Evolutionary conservation across 2,797 vertebrate genomes (phyloP).

Genomic region (Cyprinodon diabolis): DNA sequence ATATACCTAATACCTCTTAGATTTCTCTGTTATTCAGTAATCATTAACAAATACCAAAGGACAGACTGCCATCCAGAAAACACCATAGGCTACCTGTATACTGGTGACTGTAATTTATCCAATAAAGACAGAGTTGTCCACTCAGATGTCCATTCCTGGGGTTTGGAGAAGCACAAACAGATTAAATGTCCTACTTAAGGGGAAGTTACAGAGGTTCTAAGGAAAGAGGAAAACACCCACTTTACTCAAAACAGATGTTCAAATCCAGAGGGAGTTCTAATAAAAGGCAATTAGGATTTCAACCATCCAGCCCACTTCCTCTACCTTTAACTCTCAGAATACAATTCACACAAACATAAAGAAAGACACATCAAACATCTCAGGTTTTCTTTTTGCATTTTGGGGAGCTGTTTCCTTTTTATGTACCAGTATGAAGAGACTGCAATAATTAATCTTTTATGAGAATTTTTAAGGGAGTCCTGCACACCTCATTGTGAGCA

Average conservation of each 20-base stretch:
- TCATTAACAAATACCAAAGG: slow-evolving; percentile 14
- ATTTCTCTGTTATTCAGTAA: slow-evolving; percentile 38
- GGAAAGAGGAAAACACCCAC: slow-evolving; percentile 10
- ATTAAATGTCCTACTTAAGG: slow-evolving; percentile 23
- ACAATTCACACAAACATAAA: slow-evolving; percentile 20
- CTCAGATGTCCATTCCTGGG: slow-evolving; percentile 9
- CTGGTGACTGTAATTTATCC: slow-evolving; percentile 27
- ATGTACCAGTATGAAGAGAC: slow-evolving; percentile 50
- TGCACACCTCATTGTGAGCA: slow-evolving; percentile 51
- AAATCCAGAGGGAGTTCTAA: slow-evolving; percentile 13
- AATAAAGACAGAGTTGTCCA: not conserved
- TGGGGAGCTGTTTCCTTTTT: slow-evolving; percentile 67
- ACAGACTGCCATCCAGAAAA: slow-evolving; percentile 12
- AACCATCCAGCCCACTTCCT: slow-evolving; percentile 14
- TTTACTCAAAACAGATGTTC: slow-evolving; percentile 27
- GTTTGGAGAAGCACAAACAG: slow-evolving; percentile 22
- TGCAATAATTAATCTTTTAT: slow-evolving; percentile 50
- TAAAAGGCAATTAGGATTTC: slow-evolving; percentile 8
- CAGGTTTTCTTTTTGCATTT: slow-evolving; percentile 17
- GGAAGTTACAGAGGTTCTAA: slow-evolving; percentile 11
- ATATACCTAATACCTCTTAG: slow-evolving; percentile 31
- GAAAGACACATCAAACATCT: slow-evolving; percentile 33
- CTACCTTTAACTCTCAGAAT: slow-evolving; percentile 35
- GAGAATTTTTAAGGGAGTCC: slow-evolving; percentile 54
- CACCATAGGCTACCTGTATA: slow-evolving; percentile 16